Evolutionary conservation across 2,797 vertebrate species (phyloP).

Genomic region (Varecia variegata): DNA sequence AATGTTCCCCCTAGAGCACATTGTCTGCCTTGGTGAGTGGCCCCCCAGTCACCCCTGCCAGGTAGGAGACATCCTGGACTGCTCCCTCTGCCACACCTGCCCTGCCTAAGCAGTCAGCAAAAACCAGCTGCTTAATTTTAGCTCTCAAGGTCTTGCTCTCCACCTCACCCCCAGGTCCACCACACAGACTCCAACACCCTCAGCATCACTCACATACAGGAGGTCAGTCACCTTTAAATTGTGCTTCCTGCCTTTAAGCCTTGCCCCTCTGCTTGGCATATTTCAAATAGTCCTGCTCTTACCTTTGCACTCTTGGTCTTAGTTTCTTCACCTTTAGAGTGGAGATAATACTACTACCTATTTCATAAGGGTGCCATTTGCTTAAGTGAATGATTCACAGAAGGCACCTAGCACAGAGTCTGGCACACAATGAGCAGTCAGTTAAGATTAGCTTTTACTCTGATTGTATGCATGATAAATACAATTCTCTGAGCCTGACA

Average conservation of each 20-base stretch:
- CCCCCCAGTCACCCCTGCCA: background rate
- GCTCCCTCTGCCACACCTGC: background rate
- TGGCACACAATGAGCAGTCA: background rate
- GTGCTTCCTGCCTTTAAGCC: background rate
- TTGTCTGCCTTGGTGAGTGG: background rate
- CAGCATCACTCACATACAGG: accelerated
- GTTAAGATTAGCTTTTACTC: background rate
- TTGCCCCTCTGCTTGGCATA: background rate
- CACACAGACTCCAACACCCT: background rate
- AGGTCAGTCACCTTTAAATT: background rate
- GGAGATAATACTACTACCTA: background rate
- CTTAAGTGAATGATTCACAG: background rate
- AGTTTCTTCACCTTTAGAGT: background rate
- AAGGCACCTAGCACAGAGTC: background rate
- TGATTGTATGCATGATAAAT: background rate
- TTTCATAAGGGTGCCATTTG: background rate
- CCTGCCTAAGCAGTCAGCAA: background rate
- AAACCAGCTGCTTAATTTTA: background rate
- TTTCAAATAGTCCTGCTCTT: background rate
- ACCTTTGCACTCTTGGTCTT: background rate
- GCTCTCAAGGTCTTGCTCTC: background rate
- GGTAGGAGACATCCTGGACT: background rate
- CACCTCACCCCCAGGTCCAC: too few species aligned
- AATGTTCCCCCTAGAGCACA: background rate
- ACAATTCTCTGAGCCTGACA: background rate